phyloP scores from a whole-genome alignment of 2,888 invertebrate species.

The Himalopsyche tibetana region DNA sequence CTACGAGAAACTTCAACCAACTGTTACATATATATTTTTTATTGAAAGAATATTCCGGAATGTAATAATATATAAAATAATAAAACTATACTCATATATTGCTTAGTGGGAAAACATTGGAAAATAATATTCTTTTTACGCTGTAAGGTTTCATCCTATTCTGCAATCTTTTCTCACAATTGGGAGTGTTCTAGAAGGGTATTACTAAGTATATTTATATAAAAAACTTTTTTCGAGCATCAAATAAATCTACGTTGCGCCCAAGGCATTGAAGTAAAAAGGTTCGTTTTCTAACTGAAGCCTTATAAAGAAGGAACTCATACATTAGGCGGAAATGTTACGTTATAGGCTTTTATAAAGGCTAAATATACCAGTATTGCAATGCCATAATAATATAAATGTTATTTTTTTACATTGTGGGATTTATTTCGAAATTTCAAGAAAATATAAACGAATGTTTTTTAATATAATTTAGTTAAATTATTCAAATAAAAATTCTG shows the following conservation, averaged over 20 bases:
- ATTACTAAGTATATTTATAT: slow-evolving; percentile 28
- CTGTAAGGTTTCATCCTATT: not conserved
- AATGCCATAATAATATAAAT: not conserved
- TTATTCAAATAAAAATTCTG: too few relatives aligned
- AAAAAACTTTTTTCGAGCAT: slow-evolving; percentile 23
- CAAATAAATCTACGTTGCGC: slow-evolving; percentile 17
- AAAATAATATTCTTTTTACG: not conserved
- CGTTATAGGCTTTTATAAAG: slow-evolving; percentile 28
- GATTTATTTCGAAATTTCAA: too few relatives aligned
- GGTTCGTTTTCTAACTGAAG: slow-evolving; percentile 22
- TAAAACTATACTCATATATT: too few relatives aligned
- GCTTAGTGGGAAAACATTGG: too few relatives aligned
- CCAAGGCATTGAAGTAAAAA: slow-evolving; percentile 21
- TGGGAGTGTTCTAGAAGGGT: slow-evolving; percentile 16
- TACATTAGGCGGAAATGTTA: slow-evolving; percentile 30
- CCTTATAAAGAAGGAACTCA: slow-evolving; percentile 28
- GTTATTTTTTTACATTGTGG: not conserved
- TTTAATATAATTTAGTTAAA: too few relatives aligned
- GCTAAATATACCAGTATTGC: not conserved
- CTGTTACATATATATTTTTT: too few relatives aligned
- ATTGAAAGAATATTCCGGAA: too few relatives aligned
- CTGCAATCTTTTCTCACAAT: slow-evolving; percentile 12
- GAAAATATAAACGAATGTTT: too few relatives aligned
- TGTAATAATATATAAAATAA: too few relatives aligned
- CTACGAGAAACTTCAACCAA: too few relatives aligned